phyloP scores from a whole-genome alignment of 2,888 invertebrate genomes.

The Leptinotarsa peninsularis region DNA sequence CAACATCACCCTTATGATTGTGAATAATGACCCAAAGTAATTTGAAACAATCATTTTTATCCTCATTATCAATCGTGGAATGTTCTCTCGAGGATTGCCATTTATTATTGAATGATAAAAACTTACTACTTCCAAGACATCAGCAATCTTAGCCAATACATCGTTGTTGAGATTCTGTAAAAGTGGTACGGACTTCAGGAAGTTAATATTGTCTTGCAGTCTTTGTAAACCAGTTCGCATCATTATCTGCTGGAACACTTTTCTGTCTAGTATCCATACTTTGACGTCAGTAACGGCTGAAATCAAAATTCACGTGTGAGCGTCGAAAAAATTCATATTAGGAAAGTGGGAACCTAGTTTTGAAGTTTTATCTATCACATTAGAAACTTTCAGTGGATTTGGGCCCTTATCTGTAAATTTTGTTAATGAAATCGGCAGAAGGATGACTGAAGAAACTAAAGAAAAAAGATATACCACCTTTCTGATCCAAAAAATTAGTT shows the following conservation, averaged over 20 bases:
- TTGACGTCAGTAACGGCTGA: slow-evolving; percentile 73
- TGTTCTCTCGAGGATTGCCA: too few relatives aligned
- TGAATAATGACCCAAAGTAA: not conserved
- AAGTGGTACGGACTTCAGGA: slow-evolving; percentile 74
- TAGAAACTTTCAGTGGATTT: too few relatives aligned
- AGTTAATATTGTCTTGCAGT: slow-evolving; percentile 75
- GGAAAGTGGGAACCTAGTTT: too few relatives aligned
- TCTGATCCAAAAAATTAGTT: too few relatives aligned
- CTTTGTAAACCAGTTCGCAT: slow-evolving; percentile 76
- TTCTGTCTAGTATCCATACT: slow-evolving; percentile 77
- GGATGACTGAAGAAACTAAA: too few relatives aligned
- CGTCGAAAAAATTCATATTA: too few relatives aligned
- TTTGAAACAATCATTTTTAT: not conserved
- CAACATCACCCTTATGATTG: too few relatives aligned
- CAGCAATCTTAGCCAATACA: slow-evolving; percentile 76
- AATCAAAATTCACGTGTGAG: slow-evolving; percentile 39
- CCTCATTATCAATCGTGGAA: not conserved
- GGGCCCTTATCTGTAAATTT: too few relatives aligned
- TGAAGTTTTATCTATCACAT: too few relatives aligned
- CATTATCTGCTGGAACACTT: slow-evolving; percentile 79
- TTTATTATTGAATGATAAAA: not conserved
- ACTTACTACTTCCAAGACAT: slow-evolving; percentile 77
- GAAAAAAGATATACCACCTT: too few relatives aligned
- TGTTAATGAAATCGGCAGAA: too few relatives aligned
- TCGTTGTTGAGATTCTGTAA: slow-evolving; percentile 71